Evolutionary conservation across 1,140 invertebrate species (phyloP), one percentile per base, ranked within the genome.

Genomic region (Phenacoccus solenopsis): DNA sequence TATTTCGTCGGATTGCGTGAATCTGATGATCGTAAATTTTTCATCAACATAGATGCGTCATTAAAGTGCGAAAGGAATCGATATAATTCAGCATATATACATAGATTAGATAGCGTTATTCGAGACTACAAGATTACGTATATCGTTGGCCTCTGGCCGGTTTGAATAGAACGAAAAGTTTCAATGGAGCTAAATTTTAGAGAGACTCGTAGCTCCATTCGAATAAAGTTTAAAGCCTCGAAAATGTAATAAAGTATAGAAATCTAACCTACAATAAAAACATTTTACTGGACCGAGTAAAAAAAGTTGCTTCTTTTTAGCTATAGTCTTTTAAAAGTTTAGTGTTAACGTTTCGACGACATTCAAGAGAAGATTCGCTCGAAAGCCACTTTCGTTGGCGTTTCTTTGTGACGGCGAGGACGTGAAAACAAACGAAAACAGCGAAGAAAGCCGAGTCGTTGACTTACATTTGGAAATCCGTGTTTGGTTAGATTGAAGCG

Each of bases 191-290:
- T 3, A 49, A 49, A 49, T 49, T 49, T 49, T n/a, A 49, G 20
- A 49, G 12, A 16, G 13, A 49, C 20, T 49, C 16, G 38, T 49
- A 49, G n/a, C 38, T 10, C 38, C 38, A 10, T n/a, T 49, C 13
- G 20, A 49, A 49, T 49, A 49, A 49, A 49, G 38, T 16, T 49
- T 49, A 49, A 49, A 49, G 16, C 38, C 16, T 49, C 20, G 13
- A 49, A 49, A 49, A n/a, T 49, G 38, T n/a, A 49, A 49, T 49
- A 49, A 49, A 49, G 38, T 49, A 49, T n/a, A n/a, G 20, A 32
- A 49, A 49, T 49, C 38, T 49, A 49, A 49, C 38, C 38, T 49
- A 49, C 38, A 49, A 49, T 49, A 49, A 49, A 49, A 49, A 49
- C 38, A 49, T 49, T 49, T 49, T 16, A 13, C 30, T 16, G 16